A percentile compares a stretch with the other conserved stretches of the same genome.
phyloP scores from a whole-genome alignment of 2,113 vertebrate species.

The Stegastes partitus region DNA sequence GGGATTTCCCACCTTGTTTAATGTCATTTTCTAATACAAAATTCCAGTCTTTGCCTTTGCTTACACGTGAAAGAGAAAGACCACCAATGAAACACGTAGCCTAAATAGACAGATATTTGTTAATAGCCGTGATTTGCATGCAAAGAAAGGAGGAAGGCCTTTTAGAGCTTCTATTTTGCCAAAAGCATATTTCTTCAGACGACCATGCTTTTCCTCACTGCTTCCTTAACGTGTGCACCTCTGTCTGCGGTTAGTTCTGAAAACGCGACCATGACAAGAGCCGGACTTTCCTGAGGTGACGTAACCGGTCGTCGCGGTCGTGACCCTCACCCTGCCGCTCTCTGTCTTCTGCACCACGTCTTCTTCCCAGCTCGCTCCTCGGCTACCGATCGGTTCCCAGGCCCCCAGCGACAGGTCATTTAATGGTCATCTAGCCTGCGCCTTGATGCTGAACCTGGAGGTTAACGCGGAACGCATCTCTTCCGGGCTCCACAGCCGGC shows the following conservation, averaged over 20 bases:
- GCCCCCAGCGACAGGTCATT: conserved; percentile 68
- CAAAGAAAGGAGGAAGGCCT: neutral
- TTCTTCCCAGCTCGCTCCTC: conserved; percentile 35
- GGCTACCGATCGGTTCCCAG: conserved; percentile 68
- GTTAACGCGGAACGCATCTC: conserved; percentile 75
- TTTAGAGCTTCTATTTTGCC: neutral
- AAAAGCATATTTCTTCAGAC: conserved; percentile 1
- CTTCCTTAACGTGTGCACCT: conserved; percentile 40
- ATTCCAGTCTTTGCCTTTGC: neutral
- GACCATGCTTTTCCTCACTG: conserved; percentile 2
- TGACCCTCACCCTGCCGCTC: conserved; percentile 29
- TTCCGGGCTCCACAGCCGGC: conserved; percentile 37
- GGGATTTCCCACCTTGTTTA: neutral
- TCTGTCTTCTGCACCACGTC: conserved; percentile 10
- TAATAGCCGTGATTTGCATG: neutral
- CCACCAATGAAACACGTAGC: neutral
- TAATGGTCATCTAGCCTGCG: conserved; percentile 60
- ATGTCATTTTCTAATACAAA: neutral
- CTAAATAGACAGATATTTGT: neutral
- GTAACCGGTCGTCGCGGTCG: conserved; percentile 18
- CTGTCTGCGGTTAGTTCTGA: conserved; percentile 27
- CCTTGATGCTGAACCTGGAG: conserved; percentile 67
- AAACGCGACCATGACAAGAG: conserved; percentile 42
- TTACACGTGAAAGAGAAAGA: neutral
- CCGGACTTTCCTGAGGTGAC: conserved; percentile 27